A percentile compares a stretch with the other conserved stretches of the same genome.
Conservation (phyloP, 2,797 vertebrate species). For the Antennarius maculatus region DNA sequence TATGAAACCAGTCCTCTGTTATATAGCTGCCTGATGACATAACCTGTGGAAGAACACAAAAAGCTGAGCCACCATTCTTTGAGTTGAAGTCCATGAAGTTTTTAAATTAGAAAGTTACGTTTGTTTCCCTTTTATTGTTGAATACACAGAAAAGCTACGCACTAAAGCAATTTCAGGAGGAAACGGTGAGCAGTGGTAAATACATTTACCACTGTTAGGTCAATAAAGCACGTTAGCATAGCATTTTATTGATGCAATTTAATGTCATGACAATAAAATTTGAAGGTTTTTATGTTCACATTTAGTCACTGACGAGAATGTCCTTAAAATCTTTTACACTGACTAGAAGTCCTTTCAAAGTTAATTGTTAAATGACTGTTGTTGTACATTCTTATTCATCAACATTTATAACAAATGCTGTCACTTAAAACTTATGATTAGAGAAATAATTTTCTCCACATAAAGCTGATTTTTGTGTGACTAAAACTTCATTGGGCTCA, state of each 20-base stretch:
- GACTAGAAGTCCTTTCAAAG: background rate
- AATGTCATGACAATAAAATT: background rate
- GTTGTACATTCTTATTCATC: background rate
- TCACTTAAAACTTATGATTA: background rate
- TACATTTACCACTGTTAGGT: background rate
- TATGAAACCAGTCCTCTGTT: conserved; percentile 36
- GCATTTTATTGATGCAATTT: background rate
- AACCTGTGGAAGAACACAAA: background rate
- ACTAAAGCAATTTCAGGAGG: background rate
- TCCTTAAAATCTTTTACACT: background rate
- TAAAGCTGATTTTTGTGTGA: background rate
- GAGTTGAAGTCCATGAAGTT: no score
- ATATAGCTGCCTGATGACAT: background rate
- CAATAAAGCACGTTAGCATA: background rate
- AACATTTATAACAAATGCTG: background rate
- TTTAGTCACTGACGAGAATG: background rate
- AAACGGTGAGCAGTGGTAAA: background rate
- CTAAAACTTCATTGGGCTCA: background rate
- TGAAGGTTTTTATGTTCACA: background rate
- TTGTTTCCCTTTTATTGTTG: background rate
- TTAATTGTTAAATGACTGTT: background rate
- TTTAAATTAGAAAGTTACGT: conserved; percentile 2
- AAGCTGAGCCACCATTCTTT: background rate
- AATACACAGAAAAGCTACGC: background rate
- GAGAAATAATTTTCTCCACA: background rate